Base-by-base conservation (phyloP, 2,888 invertebrate genomes). In the Crossocerus cetratus region DNA sequence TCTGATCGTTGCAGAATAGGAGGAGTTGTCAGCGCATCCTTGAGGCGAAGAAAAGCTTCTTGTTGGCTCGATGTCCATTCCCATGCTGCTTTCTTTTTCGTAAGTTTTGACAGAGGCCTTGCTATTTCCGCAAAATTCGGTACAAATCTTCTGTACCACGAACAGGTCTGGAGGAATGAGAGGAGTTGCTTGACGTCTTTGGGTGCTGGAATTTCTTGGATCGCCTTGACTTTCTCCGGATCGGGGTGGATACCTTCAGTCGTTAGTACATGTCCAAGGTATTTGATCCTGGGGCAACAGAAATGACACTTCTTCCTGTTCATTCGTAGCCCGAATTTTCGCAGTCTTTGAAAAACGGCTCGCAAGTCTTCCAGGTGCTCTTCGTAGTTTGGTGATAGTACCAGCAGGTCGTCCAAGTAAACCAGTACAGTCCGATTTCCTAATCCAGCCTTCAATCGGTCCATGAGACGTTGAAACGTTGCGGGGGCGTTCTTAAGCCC, bases 351-450 rank as follows among this genome's bases (percentile, higher is more conserved):
- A 13, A 62, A 62, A 3, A 62, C 62, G 8, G 55, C 22, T 2
- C n/a, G 18, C 16, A 64, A 5, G 3, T 64, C 64, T 1, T 44
- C 2, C 8, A 64, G 1, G 8, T 45, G 45, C 13, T 45, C 45
- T 45, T 45, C 45, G 8, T 13, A 45, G 13, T 14, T 45, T 14
- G 45, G 21, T 0, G 65, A 57, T 0, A 65, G 16, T 16, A 65
- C 56, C 1, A 57, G 44, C 14, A 65, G 43, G 3, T 65, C 65
- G 20, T 65, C 23, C 0, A 57, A 23, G 2, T 65, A 65, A 2
- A 58, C 21, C 2, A 65, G 5, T 5, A 21, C 42, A 2, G 14
- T 23, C 14, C 13, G 42, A 2, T 56, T 22, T 8, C 57, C 45
- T 5, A 65, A 18, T 0, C 32, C 65, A 23, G 44, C 45, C 3